Evolutionary conservation across 2,113 vertebrate genomes (phyloP), one percentile per base, ranked within the genome.

Genomic region (Caretta caretta): DNA sequence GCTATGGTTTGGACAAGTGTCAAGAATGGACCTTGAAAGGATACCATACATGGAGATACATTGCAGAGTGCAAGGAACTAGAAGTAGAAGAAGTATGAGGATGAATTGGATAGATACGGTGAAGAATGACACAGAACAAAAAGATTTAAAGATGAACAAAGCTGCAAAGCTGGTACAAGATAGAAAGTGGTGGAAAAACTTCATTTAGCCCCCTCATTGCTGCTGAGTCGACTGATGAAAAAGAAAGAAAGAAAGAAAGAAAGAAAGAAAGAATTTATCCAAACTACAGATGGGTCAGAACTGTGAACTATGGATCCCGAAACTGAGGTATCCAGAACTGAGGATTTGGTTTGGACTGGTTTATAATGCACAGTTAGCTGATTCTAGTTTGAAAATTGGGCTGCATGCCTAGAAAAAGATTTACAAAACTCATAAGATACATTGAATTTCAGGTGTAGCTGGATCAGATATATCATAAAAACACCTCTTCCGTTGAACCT

Each of bases 251-350:
- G 5, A 8, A 54, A 54, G 38, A 57, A 57, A 10, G 56, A 27
- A 57, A 57, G 25, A 11, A 57, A 57, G 5, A 8, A 54, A 54
- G 38, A 62, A 57, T 27, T 57, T 27, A 93, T 92, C 65, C 69
- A 84, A 92, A 93, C 65, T 90, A 89, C 76, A 95, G 83, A 96
- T 90, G 62, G 24, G 80, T 79, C 7, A 87, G 50, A 95, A 57
- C 10, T 84, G 38, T 48, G 82, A 76, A 56, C 17, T 29, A 35
- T 38, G 59, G n/a, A 54, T 65, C 20, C 38, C 51, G 86, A 86
- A 93, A 91, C 92, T 89, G 84, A 94, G 59, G 81, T 90, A 42
- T 87, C 50, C 84, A 96, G 80, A 89, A 90, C 2, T 16, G 27
- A 81, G 10, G 25, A 83, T 57, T 85, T 93, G 54, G 75, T 93